phyloP scores from a whole-genome alignment of 2,797 vertebrate species.

The Enteromius trimaculatus region DNA sequence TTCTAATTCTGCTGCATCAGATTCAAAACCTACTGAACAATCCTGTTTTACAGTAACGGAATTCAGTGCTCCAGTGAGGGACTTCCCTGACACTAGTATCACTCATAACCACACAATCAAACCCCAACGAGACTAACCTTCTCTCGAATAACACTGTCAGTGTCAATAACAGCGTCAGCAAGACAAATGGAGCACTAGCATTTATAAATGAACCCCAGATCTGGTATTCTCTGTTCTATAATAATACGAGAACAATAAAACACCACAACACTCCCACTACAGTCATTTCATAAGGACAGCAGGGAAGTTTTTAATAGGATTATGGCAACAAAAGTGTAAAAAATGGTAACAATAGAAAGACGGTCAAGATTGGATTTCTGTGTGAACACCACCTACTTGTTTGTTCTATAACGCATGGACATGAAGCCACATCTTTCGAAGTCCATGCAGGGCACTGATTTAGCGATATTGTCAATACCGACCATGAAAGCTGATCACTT shows the following conservation, averaged over 20 bases:
- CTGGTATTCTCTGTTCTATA: slow-evolving; percentile 12
- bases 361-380: neutral
- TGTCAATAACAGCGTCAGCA: slow-evolving; percentile 1
- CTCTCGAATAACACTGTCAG: slow-evolving; percentile 19
- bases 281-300: neutral
- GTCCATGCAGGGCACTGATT: slow-evolving; percentile 32
- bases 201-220: neutral
- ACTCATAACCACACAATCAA: slow-evolving; percentile 15
- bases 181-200: slow-evolving; percentile 28
- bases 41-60: neutral
- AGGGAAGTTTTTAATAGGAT: slow-evolving; percentile 4
- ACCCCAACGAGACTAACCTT: slow-evolving; percentile 5
- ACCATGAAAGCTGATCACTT: slow-evolving; percentile 19
- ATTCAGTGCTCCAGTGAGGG: neutral
- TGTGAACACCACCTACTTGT: neutral
- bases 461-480: slow-evolving; percentile 29
- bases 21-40: neutral
- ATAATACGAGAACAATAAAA: slow-evolving; percentile 5
- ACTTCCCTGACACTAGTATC: slow-evolving; percentile 14
- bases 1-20: neutral
- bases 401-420: neutral
- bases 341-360: slow-evolving; percentile 8
- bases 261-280: neutral
- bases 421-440: slow-evolving; percentile 1
- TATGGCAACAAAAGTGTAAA: slow-evolving; percentile 19